phyloP scores from a whole-genome alignment of 2,113 vertebrate species.

The Kryptolebias marmoratus region DNA sequence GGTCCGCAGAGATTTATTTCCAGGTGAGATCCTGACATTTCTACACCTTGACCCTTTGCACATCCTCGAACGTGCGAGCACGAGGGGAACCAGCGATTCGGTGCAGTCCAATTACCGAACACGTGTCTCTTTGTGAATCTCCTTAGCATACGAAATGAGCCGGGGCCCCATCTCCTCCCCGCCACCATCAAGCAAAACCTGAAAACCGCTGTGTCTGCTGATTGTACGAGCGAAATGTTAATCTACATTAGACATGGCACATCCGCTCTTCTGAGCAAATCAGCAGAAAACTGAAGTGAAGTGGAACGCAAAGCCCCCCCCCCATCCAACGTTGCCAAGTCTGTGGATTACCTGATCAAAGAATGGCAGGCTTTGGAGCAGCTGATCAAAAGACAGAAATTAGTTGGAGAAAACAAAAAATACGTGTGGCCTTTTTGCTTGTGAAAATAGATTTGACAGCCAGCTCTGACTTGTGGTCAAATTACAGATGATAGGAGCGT shows the following conservation, averaged over 20 bases:
- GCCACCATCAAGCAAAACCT: conserved; percentile 45
- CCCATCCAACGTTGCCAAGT: conserved; percentile 58
- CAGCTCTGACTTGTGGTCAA: conserved; percentile 33
- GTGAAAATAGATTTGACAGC: conserved; percentile 57
- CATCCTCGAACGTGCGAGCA: conserved; percentile 10
- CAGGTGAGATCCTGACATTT: conserved; percentile 33
- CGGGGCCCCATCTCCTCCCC: conserved; percentile 5
- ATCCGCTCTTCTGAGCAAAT: conserved; percentile 70
- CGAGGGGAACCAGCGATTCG: conserved; percentile 16
- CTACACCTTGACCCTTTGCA: conserved; percentile 40
- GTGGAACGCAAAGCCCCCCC: conserved; percentile 56
- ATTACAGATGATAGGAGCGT: conserved; percentile 45
- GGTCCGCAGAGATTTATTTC: conserved; percentile 23
- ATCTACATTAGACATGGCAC: conserved; percentile 78
- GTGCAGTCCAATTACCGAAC: conserved; percentile 48
- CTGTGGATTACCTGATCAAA: conserved; percentile 78
- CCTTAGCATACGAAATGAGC: conserved; percentile 63
- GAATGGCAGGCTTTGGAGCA: conserved; percentile 64
- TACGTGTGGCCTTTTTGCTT: conserved; percentile 50
- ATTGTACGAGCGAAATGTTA: conserved; percentile 75
- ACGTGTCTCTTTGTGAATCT: conserved; percentile 50
- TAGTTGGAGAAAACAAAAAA: conserved; percentile 69
- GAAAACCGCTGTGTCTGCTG: conserved; percentile 69
- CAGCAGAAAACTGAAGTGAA: conserved; percentile 70
- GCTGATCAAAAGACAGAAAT: conserved; percentile 70